phyloP scores from a whole-genome alignment of 2,888 invertebrate genomes.

The Mechanitis mazaeus region DNA sequence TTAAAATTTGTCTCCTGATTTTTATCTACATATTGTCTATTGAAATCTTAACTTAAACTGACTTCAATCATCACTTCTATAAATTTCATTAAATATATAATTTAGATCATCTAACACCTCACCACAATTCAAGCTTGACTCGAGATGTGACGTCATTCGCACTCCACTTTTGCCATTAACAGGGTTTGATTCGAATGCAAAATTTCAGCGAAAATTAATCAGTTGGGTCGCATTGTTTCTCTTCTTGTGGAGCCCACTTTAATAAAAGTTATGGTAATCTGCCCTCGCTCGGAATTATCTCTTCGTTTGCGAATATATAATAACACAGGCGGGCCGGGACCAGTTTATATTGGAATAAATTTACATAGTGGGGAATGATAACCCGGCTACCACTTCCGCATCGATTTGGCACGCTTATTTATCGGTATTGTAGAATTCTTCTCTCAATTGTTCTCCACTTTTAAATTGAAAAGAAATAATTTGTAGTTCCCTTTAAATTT shows the following conservation, averaged over 20 bases:
- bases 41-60: not conserved
- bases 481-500: not conserved
- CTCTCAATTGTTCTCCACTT: slow-evolving; percentile 31
- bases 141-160: slow-evolving; percentile 34
- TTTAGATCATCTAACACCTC: slow-evolving; percentile 3
- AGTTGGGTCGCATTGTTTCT: slow-evolving; percentile 61
- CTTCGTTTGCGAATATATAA: slow-evolving; percentile 76
- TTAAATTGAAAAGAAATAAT: not conserved
- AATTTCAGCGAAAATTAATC: slow-evolving; percentile 72
- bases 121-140: slow-evolving; percentile 16
- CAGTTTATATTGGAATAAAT: slow-evolving; percentile 76
- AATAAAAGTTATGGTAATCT: slow-evolving; percentile 76
- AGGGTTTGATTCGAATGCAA: slow-evolving; percentile 61
- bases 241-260: slow-evolving; percentile 59
- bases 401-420: slow-evolving; percentile 71
- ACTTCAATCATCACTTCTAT: slow-evolving; percentile 17
- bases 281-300: slow-evolving; percentile 71
- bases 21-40: not conserved
- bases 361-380: slow-evolving; percentile 70
- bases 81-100: slow-evolving; percentile 8
- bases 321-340: slow-evolving; percentile 60
- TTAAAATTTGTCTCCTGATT: not conserved
- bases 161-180: slow-evolving; percentile 41
- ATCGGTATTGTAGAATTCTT: slow-evolving; percentile 53
- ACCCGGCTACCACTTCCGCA: slow-evolving; percentile 53